phyloP scores from a whole-genome alignment of 2,888 invertebrate species.

The Watsonalla binaria region DNA sequence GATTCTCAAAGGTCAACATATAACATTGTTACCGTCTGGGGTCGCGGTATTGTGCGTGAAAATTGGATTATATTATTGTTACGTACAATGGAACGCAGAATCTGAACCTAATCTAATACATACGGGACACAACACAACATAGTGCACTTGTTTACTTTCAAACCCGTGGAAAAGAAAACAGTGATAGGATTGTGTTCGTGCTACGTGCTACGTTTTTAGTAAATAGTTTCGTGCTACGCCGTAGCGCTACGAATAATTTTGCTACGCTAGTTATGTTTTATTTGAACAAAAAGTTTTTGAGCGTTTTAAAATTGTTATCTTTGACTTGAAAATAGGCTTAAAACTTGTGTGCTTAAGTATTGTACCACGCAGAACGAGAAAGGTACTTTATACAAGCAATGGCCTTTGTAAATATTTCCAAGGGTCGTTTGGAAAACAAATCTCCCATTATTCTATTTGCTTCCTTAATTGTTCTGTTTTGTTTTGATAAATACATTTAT shows the following conservation, averaged over 20 bases:
- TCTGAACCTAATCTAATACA: neutral
- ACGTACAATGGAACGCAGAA: neutral
- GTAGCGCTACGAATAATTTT: constrained; percentile 15
- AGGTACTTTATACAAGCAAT: no score
- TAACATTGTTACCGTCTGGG: neutral
- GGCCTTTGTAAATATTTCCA: no score
- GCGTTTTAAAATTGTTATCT: no score
- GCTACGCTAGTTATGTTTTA: constrained; percentile 18
- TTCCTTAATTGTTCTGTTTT: no score
- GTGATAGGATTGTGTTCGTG: neutral
- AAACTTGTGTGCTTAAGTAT: neutral
- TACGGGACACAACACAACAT: neutral
- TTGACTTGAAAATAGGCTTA: neutral
- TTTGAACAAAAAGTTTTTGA: constrained; percentile 12
- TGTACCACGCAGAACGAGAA: no score
- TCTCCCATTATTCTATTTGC: no score
- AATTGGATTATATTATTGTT: constrained; percentile 3
- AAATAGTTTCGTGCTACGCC: constrained; percentile 11
- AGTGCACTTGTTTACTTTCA: neutral
- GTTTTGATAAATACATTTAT: no score
- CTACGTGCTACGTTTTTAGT: constrained; percentile 12
- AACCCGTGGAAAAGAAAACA: neutral
- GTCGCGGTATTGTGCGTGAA: constrained; percentile 1
- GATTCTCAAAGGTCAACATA: neutral
- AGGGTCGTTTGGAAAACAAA: no score